Evolutionary conservation across 2,888 invertebrate species (phyloP), one percentile per base, ranked within the genome.

Genomic region (Apeira syringaria): DNA sequence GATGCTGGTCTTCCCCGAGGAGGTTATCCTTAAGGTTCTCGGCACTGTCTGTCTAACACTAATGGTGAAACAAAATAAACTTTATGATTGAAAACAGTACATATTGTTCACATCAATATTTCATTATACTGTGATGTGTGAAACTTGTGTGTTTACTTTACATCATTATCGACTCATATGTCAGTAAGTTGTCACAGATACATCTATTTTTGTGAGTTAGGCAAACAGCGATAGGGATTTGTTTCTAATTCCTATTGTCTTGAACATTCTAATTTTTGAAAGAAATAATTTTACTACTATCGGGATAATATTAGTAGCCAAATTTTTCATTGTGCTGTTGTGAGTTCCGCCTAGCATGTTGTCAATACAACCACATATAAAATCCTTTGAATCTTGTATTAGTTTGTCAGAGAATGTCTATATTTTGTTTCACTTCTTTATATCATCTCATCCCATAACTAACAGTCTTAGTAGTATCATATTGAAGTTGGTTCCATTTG

Each of bases 1-100:
- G 90, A 96, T 98, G 86, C 91, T 97, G 39, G 97, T 99, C 53
- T 99, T 99, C 88, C 94, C 96, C 36, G 99, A 99, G 92, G 96
- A 97, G 82, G 96, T 97, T 68, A 99, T 99, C 84, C 91, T 99
- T 61, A 95, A 97, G 91, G 96, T 96, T 90, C 85, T 89, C 85
- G 67, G 77, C 74, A 73, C 76, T 80, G 70, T 84, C 83, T 87
- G 86, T 83, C 84, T 88, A 87, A 87, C 85, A 74, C 73, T 64
- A 65, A 53, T 28, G 77, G 85, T 86, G 85, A 70, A 86, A 83
- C 85, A 86, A 84, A 84, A 80, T 87, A 76, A 27, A 43, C 31
- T 31, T 9, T 22, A n/a, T n/a, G n/a, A n/a, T n/a, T n/a, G n/a
- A n/a, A n/a, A n/a, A n/a, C n/a, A n/a, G n/a, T n/a, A n/a, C n/a